Conservation (phyloP, 2,113 vertebrate genomes). For the Equus przewalskii region DNA sequence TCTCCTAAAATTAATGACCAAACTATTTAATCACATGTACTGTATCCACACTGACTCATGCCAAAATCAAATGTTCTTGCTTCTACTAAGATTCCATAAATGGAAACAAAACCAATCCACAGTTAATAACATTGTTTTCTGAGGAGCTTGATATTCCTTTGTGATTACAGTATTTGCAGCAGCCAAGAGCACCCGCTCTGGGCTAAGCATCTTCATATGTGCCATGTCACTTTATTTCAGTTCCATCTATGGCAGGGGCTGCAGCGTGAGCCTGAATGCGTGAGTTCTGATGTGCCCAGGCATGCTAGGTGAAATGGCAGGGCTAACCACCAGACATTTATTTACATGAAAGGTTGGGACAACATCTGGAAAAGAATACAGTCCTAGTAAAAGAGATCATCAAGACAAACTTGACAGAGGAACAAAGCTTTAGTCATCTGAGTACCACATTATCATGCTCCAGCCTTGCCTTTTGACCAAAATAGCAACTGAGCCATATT, state of each 20-base stretch:
- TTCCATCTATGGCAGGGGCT: background rate
- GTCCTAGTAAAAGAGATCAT: background rate
- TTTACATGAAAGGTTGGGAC: background rate
- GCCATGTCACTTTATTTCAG: background rate
- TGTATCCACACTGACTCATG: constrained; percentile 23
- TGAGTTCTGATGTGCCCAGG: background rate
- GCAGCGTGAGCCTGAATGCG: accelerated
- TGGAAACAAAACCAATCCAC: background rate
- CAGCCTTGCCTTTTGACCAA: background rate
- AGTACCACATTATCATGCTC: background rate
- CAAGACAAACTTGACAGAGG: background rate
- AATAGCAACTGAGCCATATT: background rate
- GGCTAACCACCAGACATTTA: background rate
- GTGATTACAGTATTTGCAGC: background rate
- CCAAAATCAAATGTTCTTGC: background rate
- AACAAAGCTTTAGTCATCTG: background rate
- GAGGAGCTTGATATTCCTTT: background rate
- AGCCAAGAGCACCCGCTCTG: background rate
- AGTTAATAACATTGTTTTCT: background rate
- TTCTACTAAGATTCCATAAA: background rate
- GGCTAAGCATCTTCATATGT: background rate
- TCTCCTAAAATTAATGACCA: constrained; percentile 56
- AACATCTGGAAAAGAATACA: background rate
- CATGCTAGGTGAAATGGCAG: background rate
- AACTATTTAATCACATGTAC: constrained; percentile 40